phyloP scores from a whole-genome alignment of 1,140 invertebrate genomes.

The Halesus radiatus region DNA sequence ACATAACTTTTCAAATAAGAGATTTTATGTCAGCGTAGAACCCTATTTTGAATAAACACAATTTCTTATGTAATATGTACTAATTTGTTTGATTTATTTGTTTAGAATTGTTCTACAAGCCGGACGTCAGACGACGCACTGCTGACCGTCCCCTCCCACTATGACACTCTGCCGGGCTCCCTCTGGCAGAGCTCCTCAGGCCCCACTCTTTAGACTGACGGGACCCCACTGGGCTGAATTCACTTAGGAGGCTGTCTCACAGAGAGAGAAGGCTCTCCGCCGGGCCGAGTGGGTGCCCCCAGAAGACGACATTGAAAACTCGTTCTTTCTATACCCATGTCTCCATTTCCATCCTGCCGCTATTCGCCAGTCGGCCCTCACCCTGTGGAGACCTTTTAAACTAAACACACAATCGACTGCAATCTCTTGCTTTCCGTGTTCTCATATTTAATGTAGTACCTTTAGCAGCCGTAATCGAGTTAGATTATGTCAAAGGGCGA shows the following conservation, averaged over 20 bases:
- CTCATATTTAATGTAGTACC: conserved; percentile 18
- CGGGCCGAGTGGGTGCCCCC: neutral
- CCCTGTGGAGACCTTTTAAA: neutral
- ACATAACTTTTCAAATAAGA: too few species aligned
- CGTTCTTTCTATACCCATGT: neutral
- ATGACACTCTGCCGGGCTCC: conserved; percentile 72
- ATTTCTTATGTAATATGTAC: too few species aligned
- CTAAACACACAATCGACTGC: neutral
- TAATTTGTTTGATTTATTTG: conserved; percentile 34
- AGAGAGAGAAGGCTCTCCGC: neutral
- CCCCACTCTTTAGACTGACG: conserved; percentile 23
- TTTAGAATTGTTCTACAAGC: conserved; percentile 75
- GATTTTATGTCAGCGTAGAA: too few species aligned
- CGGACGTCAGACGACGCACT: conserved; percentile 77
- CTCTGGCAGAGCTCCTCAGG: conserved; percentile 63
- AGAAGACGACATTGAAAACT: neutral
- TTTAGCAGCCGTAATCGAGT: conserved; percentile 3
- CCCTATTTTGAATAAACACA: too few species aligned
- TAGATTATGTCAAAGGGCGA: neutral
- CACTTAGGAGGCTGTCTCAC: too few species aligned
- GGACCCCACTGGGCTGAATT: too few species aligned
- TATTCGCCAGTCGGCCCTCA: too few species aligned
- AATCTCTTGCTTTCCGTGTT: neutral
- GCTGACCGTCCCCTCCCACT: conserved; percentile 79
- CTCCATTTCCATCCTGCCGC: neutral